phyloP scores from a whole-genome alignment of 2,888 invertebrate species.

The Orthosia incerta region DNA sequence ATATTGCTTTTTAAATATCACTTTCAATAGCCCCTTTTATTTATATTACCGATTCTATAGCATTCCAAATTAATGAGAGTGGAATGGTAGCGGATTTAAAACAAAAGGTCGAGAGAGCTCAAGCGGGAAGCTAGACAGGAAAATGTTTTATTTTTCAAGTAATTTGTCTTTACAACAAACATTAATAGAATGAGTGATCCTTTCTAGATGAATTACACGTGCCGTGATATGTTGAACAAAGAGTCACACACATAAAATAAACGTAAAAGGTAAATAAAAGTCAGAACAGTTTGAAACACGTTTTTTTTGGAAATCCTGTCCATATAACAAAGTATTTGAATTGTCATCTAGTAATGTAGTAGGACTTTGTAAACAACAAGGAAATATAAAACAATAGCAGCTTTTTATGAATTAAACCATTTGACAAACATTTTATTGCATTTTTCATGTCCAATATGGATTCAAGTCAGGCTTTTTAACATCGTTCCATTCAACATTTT shows the following conservation, averaged over 20 bases:
- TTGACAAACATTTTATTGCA: not conserved
- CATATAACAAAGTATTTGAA: no score
- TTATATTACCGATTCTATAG: not conserved
- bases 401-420: not conserved
- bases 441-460: not conserved
- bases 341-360: not conserved
- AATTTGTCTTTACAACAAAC: constrained; percentile 33
- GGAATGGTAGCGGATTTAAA: constrained; percentile 11
- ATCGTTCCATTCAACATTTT: constrained; percentile 9
- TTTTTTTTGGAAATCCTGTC: not conserved
- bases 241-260: not conserved
- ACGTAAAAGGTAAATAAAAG: not conserved
- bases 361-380: not conserved
- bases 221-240: constrained; percentile 13
- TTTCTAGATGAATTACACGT: constrained; percentile 7
- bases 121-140: not conserved
- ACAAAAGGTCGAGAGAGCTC: constrained; percentile 15
- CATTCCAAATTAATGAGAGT: constrained; percentile 24
- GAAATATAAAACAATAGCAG: not conserved
- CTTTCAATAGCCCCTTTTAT: not conserved
- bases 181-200: constrained; percentile 8
- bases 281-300: not conserved
- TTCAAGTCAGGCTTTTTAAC: not conserved
- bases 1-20: not conserved
- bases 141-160: constrained; percentile 28